Evolutionary conservation across 2,888 invertebrate genomes (phyloP).

Genomic region (Hipparchia semele): DNA sequence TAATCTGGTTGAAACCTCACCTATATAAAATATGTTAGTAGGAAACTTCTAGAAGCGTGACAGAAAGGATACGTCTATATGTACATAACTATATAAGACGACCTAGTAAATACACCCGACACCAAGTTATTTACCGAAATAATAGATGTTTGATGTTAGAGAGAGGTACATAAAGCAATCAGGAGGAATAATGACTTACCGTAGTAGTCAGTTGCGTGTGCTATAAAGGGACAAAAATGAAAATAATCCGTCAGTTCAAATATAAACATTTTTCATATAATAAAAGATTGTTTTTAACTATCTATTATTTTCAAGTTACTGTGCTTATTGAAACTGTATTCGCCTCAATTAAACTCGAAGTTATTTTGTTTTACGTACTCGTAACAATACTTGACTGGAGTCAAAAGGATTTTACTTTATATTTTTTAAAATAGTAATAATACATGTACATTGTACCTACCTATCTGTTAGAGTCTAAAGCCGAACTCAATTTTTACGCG

Average conservation of each 20-base stretch:
- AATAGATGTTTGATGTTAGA: slow-evolving; percentile 58
- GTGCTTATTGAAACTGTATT: slow-evolving; percentile 22
- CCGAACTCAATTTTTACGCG: no score
- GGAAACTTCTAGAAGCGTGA: slow-evolving; percentile 79
- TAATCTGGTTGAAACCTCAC: slow-evolving; percentile 63
- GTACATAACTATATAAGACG: slow-evolving; percentile 65
- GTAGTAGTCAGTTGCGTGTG: slow-evolving; percentile 99
- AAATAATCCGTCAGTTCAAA: slow-evolving; percentile 67
- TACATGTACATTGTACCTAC: no score
- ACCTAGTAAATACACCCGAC: slow-evolving; percentile 64
- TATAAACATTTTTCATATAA: slow-evolving; percentile 38
- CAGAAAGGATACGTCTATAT: slow-evolving; percentile 65
- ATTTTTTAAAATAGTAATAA: background rate
- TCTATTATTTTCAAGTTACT: background rate
- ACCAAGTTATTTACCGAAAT: slow-evolving; percentile 70
- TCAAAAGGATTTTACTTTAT: background rate
- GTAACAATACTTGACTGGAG: background rate
- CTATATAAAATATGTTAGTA: slow-evolving; percentile 66
- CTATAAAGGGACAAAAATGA: slow-evolving; percentile 84
- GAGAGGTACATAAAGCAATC: slow-evolving; percentile 64
- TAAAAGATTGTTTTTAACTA: slow-evolving; percentile 1
- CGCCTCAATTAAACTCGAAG: background rate
- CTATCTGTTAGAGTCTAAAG: no score
- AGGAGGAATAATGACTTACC: slow-evolving; percentile 96
- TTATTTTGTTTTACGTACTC: background rate